These are phyloP conservation scores for Cygnus atratus DNA, from an alignment of 2,113 vertebrate species.

Conservation along the genomic window DNA sequence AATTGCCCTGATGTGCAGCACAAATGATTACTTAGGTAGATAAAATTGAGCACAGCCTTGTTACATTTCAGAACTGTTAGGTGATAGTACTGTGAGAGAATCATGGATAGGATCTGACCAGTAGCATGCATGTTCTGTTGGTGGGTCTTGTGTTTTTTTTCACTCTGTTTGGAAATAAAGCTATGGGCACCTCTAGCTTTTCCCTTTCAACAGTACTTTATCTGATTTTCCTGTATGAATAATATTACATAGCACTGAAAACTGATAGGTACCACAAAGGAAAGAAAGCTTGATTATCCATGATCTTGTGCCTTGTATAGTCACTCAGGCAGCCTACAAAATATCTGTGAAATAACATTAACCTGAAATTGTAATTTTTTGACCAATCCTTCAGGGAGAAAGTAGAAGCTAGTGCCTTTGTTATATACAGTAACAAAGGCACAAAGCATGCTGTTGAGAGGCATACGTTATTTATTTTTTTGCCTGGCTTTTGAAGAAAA, in stretches of 20 bases:
- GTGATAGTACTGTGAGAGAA: not conserved
- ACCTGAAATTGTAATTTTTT: not conserved
- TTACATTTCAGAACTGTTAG: not conserved
- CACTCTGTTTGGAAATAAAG: not conserved
- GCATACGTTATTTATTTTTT: not conserved
- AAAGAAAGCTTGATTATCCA: not conserved
- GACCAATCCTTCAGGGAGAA: not conserved
- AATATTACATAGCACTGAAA: not conserved
- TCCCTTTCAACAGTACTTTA: not conserved
- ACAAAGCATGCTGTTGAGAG: not conserved
- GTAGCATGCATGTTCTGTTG: not conserved
- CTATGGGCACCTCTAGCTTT: not conserved
- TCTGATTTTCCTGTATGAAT: not conserved
- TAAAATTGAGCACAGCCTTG: not conserved
- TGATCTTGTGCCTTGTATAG: not conserved
- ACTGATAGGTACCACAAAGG: not conserved
- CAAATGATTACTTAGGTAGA: not conserved
- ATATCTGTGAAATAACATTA: not conserved
- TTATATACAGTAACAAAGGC: not conserved
- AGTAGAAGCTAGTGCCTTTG: not conserved
- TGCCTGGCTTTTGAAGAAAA: not conserved
- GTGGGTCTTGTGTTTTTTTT: too few relatives aligned
- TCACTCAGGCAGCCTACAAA: not conserved
- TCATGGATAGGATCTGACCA: not conserved
- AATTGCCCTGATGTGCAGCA: not conserved